These are phyloP conservation scores for Tipula helvola DNA, from an alignment of 2,888 invertebrate species.

Conservation along the genomic window DNA sequence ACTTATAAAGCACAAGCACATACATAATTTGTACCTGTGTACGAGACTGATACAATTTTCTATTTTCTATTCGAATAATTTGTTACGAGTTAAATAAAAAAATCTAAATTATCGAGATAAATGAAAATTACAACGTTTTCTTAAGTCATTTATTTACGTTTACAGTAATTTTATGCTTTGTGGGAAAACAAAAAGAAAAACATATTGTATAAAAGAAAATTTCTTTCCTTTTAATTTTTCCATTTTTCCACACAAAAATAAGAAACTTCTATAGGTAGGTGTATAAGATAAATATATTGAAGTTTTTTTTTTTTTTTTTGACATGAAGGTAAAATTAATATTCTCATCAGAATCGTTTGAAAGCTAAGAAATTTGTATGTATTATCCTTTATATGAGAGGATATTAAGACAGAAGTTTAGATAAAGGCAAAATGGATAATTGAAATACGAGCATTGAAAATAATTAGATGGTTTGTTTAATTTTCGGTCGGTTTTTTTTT, in stretches of 20 bases:
- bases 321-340: not conserved
- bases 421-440: not conserved
- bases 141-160: not conserved
- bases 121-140: not conserved
- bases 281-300: not conserved
- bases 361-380: not conserved
- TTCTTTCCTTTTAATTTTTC: not conserved
- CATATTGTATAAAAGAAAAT: not conserved
- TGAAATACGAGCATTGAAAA: constrained; percentile 4
- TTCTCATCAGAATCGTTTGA: not conserved
- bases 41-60: not conserved
- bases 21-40: not conserved
- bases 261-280: not conserved
- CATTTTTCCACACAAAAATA: not conserved
- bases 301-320: not conserved
- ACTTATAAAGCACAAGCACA: not conserved
- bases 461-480: constrained; percentile 4
- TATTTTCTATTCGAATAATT: not conserved
- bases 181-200: not conserved
- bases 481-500: not conserved
- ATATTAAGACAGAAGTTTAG: not conserved
- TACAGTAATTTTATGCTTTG: not conserved
- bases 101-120: not conserved
- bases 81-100: not conserved
- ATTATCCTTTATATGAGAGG: not conserved